Base-by-base conservation (phyloP, 1,140 invertebrate species). In the Ectropis grisescens region DNA sequence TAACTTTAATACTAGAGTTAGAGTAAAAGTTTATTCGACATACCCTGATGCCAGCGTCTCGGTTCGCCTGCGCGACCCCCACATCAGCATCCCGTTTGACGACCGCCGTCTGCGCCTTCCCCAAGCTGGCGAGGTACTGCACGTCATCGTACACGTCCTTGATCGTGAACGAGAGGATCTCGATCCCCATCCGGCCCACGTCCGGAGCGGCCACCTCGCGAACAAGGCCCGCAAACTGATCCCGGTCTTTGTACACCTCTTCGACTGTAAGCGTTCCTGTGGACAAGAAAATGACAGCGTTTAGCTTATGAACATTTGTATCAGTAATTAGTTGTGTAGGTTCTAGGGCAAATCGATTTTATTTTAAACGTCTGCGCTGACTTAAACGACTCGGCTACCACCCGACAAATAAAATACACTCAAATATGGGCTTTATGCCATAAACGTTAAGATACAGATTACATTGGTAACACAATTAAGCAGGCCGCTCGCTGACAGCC, bases 61-160 rank as follows among this genome's bases (percentile, higher is more conserved):
- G 86, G 79, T 98, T 96, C 0, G 96, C 96, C 75, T 97, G 93
- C n/a, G 96, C 96, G 6, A 98, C 96, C 25, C 96, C 96, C 22
- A 97, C 90, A 61, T 97, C 95, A 9, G 97, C 97, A 71, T 98
- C 96, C 48, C 96, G 86, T 82, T 98, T 98, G 5, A 98, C 97
- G 50, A 89, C 91, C 16, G 97, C 97, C 16, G 95, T 98, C 84
- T 97, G 94, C 11, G 96, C 91, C 83, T 96, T 95, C 33, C 97
- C 97, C 56, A 98, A 82, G 15, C 96, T 98, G 37, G 93, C 89
- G 58, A 99, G 78, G 78, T 99, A 98, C 78, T 98, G 94, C 26
- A 98, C 97, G 72, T 96, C 89, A 82, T 98, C 97, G 84, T 92
- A 96, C 32, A 98, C 95, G 83, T 98, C 96, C 84, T 98, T 98